Evolutionary conservation across 2,888 invertebrate species (phyloP), one percentile per base, ranked within the genome.

Genomic region (Heliconius cydno): DNA sequence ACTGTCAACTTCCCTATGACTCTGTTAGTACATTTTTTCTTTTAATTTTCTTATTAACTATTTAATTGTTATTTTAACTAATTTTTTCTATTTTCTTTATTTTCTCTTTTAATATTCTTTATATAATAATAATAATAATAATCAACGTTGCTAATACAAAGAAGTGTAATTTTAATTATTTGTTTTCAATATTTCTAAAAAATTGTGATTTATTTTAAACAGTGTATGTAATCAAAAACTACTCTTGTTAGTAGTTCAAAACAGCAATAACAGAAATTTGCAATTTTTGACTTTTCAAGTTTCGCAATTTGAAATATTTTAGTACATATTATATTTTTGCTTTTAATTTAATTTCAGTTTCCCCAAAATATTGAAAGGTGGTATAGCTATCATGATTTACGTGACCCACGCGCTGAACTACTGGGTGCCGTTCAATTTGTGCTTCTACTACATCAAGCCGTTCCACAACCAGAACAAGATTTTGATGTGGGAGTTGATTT

Each of bases 1-100:
- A 93, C 93, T 1, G 84, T 93, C 1, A 94, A 94, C 82, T 94
- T 92, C 74, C 92, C 93, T 0, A 88, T 92, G 90, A 78, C 76
- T 0, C 2, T 79, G 94, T 94, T 78, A 90, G 93, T 91, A 82
- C 22, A 46, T 41, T 76, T 72, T 57, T 13, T 13, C 60, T 72
- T 73, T 30, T 6, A 9, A 34, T 34, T 30, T 30, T 30, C 19
- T 34, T 52, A 30, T 67, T 34, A 13, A 46, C 46, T 22, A 60
- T n/a, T n/a, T n/a, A 60, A 30, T 34, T 2, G 34, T 15, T 19
- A 28, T 66, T 13, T 66, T 68, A 68, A 68, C 34, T 12, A 3
- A 13, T 67, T 30, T 4, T n/a, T 22, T n/a, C 38, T 13, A n/a
- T n/a, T 38, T 38, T 38, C 9, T 22, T n/a, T 30, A 25, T 34